phyloP scores from a whole-genome alignment of 2,797 vertebrate species.

The Lateolabrax maculatus region DNA sequence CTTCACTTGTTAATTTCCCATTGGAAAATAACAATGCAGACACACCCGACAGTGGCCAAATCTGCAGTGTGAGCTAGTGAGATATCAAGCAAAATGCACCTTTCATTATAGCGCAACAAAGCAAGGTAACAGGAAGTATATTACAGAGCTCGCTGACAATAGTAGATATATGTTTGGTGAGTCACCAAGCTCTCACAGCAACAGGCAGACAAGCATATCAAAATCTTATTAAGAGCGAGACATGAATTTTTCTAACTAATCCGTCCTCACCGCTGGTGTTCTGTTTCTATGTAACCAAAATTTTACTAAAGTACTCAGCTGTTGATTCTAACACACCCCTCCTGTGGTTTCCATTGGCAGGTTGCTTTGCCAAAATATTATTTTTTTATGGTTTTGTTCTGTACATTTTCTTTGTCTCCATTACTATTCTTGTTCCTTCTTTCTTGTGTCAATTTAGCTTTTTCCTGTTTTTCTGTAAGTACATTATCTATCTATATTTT shows the following conservation, averaged over 20 bases:
- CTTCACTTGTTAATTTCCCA: constrained; percentile 47
- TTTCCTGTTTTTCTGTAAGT: not conserved
- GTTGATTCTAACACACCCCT: constrained; percentile 18
- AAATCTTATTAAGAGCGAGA: constrained; percentile 44
- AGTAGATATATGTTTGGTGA: constrained; percentile 26
- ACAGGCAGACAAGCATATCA: constrained; percentile 41
- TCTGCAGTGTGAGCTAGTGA: constrained; percentile 17
- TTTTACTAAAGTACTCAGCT: constrained; percentile 31
- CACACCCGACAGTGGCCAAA: constrained; percentile 6
- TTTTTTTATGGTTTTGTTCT: constrained; percentile 17
- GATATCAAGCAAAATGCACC: constrained; percentile 43
- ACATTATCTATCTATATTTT: not conserved
- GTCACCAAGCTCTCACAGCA: constrained; percentile 25
- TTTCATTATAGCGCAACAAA: constrained; percentile 60
- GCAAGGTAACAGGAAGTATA: constrained; percentile 37
- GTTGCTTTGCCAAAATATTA: constrained; percentile 14
- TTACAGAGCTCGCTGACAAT: constrained; percentile 25
- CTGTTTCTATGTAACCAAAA: constrained; percentile 37
- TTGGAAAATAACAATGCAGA: constrained; percentile 43
- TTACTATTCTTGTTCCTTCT: not conserved
- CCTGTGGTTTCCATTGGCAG: constrained; percentile 4
- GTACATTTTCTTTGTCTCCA: not conserved
- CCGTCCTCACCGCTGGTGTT: constrained; percentile 23
- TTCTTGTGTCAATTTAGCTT: not conserved
- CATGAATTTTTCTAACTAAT: constrained; percentile 40